Conservation (phyloP, 2,888 invertebrate genomes). For the Flexamia atlantica region DNA sequence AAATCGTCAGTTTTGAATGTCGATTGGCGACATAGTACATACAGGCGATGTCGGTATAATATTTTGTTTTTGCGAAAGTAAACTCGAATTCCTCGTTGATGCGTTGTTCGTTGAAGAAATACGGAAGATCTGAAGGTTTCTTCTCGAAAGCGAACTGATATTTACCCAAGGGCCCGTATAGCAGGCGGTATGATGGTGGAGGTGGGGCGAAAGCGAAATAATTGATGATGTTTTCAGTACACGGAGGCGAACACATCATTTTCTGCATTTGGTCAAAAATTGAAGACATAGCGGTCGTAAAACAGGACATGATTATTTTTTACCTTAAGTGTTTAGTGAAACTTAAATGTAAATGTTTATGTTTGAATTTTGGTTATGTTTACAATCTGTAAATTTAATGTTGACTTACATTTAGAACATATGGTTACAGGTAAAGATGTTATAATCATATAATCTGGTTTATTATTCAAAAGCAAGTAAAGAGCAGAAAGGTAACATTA, state of each 20-base stretch:
- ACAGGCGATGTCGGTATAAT: conserved; percentile 95
- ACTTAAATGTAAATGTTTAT: neutral
- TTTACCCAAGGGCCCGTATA: neutral
- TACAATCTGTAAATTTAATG: neutral
- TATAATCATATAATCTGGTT: too few species aligned
- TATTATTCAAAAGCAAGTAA: too few species aligned
- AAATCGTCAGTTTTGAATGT: conserved; percentile 93
- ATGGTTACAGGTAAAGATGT: too few species aligned
- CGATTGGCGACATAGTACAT: conserved; percentile 93
- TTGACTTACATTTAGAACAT: neutral
- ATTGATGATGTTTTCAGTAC: conserved; percentile 23
- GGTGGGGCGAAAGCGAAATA: conserved; percentile 34
- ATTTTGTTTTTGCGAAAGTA: conserved; percentile 23
- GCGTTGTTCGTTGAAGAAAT: neutral
- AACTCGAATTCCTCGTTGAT: conserved; percentile 14
- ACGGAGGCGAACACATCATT: neutral
- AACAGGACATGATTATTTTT: neutral
- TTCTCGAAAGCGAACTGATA: neutral
- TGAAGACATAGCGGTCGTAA: conserved; percentile 3
- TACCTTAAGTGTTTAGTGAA: neutral
- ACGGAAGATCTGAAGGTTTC: conserved; percentile 8
- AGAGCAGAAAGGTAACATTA: too few species aligned
- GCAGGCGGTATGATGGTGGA: neutral
- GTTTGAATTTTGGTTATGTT: neutral
- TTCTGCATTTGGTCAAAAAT: neutral